Base-by-base conservation (phyloP, 2,888 invertebrate genomes). In the Volucella inflata region DNA sequence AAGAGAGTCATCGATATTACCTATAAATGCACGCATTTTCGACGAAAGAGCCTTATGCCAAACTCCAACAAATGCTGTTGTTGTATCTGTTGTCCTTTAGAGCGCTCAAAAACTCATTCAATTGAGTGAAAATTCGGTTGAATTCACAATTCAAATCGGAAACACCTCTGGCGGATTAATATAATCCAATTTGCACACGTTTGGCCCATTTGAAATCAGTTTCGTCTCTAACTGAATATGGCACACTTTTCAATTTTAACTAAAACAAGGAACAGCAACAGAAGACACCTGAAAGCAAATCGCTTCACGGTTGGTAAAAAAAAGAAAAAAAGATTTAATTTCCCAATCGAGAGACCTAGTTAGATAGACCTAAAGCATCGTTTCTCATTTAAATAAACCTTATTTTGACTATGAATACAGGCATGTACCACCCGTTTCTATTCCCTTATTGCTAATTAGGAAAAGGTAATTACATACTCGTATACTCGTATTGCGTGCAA, bases 401-500 rank as follows among this genome's bases (percentile, higher is more conserved):
- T 53, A 17, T 12, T 30, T 14, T 60, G 38, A 48, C 3, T 21
- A 16, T n/a, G 38, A 48, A 36, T 17, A 38, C n/a, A 38, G 38
- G 16, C 36, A 21, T 12, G 12, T 11, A 21, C 59, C 36, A 21
- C 40, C 30, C 21, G 21, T 42, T 21, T 6, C 44, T 12, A 60
- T 17, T 46, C 60, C 21, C 50, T 21, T 36, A 16, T 36, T 77
- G 78, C 83, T 83, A 79, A 83, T 83, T 83, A 74, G 68, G 74
- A 74, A 79, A 83, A 79, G 78, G 72, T 83, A 74, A 83, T 79
- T 83, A 68, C 50, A 50, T n/a, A n/a, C n/a, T n/a, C n/a, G n/a
- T n/a, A n/a, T n/a, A n/a, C n/a, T n/a, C 21, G 2, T 21, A 21
- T 42, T 68, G 78, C 68, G 48, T 79, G 68, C 57, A 50, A 76